Evolutionary conservation across 2,113 vertebrate species (phyloP).

Genomic region (Caracal caracal): DNA sequence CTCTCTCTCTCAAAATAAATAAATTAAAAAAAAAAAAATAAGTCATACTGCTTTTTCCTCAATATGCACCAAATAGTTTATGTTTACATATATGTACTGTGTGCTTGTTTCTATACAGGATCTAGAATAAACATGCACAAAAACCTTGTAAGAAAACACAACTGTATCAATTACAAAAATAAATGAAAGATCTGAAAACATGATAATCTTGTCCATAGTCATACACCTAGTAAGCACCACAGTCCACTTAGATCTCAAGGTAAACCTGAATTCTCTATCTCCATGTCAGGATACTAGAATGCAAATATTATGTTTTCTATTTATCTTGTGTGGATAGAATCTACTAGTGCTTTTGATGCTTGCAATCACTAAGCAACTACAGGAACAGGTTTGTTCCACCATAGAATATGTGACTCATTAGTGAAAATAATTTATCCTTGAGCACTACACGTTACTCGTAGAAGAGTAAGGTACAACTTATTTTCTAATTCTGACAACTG

Average conservation of each 20-base stretch:
- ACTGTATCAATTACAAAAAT: background rate
- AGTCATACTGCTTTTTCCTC: background rate
- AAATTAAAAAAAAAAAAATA: background rate
- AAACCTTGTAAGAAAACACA: background rate
- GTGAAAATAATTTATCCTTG: conserved; percentile 1
- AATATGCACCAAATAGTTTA: background rate
- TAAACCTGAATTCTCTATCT: conserved; percentile 40
- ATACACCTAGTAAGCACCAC: background rate
- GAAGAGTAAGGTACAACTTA: background rate
- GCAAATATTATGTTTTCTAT: background rate
- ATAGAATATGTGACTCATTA: background rate
- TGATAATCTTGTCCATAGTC: background rate
- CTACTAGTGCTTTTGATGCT: background rate
- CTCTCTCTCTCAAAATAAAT: no score
- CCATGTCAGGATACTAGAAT: background rate
- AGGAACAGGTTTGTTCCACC: background rate
- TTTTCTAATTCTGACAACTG: conserved; percentile 34
- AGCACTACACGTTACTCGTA: background rate
- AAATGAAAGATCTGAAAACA: background rate
- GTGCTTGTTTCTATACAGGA: background rate
- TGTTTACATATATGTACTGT: background rate
- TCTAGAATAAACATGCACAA: background rate
- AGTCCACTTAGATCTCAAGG: background rate
- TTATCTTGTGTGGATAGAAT: background rate
- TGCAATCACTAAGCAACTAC: background rate